Evolutionary conservation across 2,113 vertebrate species (phyloP), one percentile per base, ranked within the genome.

Genomic region (Dolichallabes microphthalmus): DNA sequence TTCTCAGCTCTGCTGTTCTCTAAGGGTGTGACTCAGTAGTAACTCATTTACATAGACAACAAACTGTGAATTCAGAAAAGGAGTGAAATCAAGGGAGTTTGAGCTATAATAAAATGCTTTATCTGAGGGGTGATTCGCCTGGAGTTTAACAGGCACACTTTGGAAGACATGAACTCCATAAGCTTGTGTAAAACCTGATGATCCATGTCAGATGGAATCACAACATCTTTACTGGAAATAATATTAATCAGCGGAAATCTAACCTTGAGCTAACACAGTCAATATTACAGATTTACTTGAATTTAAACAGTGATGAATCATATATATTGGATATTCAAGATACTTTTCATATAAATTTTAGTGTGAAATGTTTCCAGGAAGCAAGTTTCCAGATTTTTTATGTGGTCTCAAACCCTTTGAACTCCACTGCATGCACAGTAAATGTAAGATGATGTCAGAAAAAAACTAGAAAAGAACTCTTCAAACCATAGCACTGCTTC

Each of bases 361-460:
- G 63, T 73, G 39, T 45, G 0, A 45, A 73, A 73, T 39, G 1
- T 32, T 32, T 68, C 14, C 64, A 10, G 69, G 45, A 50, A 73
- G 25, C 69, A 73, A n/a, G n/a, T 74, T 74, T 39, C 39, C 39
- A 25, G 20, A 19, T 35, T 69, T 69, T 69, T 22, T 20, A 25
- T 73, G 35, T 73, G 69, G 22, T 17, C 25, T 77, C 50, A 55
- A 45, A 55, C 30, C 13, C 27, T 78, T 22, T 2, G 9, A 10
- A 58, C 53, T 9, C 17, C 53, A 78, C 19, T 30, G 75, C n/a
- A 32, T 30, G n/a, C 17, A 20, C 53, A 58, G 17, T 22, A 22
- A 82, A 35, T 22, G 50, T 20, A 82, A 82, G 17, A 55, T 82
- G 57, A 75, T 52, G 32, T 84, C 82, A 76, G n/a, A n/a, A n/a